Evolutionary conservation across 2,888 invertebrate species (phyloP).

Genomic region (Creontiades dilutus): DNA sequence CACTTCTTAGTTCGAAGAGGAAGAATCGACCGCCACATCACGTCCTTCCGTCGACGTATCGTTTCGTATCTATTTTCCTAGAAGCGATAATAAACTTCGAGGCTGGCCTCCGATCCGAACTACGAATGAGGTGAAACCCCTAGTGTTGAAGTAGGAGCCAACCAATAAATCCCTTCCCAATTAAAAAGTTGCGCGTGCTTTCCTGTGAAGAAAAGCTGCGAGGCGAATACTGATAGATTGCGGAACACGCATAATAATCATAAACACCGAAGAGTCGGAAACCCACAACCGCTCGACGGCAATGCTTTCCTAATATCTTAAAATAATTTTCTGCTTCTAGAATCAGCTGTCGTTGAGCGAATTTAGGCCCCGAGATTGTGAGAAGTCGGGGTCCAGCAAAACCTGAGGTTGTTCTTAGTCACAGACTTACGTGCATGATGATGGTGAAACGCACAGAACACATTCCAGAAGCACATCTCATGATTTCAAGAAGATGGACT

Average conservation of each 20-base stretch:
- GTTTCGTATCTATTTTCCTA: conserved; percentile 22
- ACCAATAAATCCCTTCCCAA: conserved; percentile 6
- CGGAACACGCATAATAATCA: background rate
- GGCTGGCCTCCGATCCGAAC: conserved; percentile 16
- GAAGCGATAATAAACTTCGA: background rate
- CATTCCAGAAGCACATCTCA: too few relatives aligned
- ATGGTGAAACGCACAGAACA: too few relatives aligned
- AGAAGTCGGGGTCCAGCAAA: too few relatives aligned
- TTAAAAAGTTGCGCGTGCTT: conserved; percentile 37
- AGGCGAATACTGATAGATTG: conserved; percentile 41
- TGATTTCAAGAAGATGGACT: too few relatives aligned
- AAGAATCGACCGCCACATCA: background rate
- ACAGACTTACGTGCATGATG: too few relatives aligned
- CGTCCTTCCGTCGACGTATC: background rate
- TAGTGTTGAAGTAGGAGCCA: background rate
- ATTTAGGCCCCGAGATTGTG: too few relatives aligned
- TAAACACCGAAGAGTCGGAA: background rate
- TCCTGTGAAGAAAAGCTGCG: conserved; percentile 21
- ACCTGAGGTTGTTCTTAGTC: too few relatives aligned
- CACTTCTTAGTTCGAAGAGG: background rate
- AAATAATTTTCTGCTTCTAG: too few relatives aligned
- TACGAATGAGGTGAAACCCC: conserved; percentile 13
- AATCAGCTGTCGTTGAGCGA: too few relatives aligned
- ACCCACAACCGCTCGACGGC: background rate
- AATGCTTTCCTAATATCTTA: too few relatives aligned